These are phyloP conservation scores for Nycticorax nycticorax DNA, from an alignment of 2,113 vertebrate genomes.

Conservation along the genomic window DNA sequence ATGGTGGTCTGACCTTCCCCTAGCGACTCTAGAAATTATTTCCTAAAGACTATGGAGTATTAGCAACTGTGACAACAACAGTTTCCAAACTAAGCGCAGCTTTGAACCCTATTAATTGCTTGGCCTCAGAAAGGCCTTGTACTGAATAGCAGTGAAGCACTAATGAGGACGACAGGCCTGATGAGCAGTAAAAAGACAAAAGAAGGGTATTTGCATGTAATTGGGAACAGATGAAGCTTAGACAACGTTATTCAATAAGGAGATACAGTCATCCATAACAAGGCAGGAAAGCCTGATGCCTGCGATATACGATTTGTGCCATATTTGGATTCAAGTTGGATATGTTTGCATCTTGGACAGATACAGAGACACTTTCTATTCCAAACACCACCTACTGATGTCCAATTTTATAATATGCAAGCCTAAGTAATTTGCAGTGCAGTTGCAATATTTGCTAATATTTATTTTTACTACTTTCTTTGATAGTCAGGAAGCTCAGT, in stretches of 20 bases:
- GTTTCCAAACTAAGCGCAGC: neutral
- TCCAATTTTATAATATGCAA: neutral
- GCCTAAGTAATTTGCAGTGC: neutral
- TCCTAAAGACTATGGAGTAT: neutral
- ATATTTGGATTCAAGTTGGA: neutral
- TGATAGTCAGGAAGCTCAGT: neutral
- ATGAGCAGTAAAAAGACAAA: constrained; percentile 36
- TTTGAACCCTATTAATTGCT: neutral
- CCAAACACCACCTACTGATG: neutral
- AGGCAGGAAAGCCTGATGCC: neutral
- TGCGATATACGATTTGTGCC: neutral
- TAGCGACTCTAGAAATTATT: neutral
- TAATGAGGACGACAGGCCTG: constrained; percentile 17
- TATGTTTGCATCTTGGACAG: neutral
- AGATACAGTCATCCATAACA: constrained; percentile 2
- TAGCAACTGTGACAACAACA: neutral
- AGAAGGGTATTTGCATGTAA: constrained; percentile 18
- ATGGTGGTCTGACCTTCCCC: neutral
- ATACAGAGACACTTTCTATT: neutral
- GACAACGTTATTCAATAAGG: neutral
- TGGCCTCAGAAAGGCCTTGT: neutral
- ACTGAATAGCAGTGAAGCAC: constrained; percentile 1
- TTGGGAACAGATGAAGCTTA: constrained; percentile 45
- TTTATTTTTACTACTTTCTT: neutral
- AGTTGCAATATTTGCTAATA: neutral